phyloP scores from a whole-genome alignment of 1,140 invertebrate species.

The Drosophila sp. region DNA sequence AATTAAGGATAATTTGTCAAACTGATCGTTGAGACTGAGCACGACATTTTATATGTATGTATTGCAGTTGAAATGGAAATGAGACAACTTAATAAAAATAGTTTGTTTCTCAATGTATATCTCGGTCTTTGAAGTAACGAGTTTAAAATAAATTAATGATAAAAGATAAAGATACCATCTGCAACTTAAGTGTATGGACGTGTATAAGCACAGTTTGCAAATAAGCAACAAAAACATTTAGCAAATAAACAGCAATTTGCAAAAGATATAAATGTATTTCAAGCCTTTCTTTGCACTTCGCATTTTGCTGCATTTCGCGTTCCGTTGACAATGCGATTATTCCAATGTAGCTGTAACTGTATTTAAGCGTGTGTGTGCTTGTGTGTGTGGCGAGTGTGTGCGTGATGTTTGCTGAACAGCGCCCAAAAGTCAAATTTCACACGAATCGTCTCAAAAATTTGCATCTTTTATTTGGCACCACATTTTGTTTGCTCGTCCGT shows the following conservation, averaged over 20 bases:
- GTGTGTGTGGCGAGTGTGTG: neutral
- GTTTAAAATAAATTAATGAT: conserved; percentile 1
- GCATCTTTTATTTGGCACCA: conserved; percentile 63
- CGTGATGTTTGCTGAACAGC: conserved; percentile 41
- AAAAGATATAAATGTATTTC: conserved; percentile 20
- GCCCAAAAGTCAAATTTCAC: conserved; percentile 55
- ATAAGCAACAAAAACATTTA: conserved; percentile 15
- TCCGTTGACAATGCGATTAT: conserved; percentile 11
- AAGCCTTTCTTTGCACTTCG: conserved; percentile 71
- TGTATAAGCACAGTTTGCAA: conserved; percentile 15
- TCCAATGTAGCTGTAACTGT: conserved; percentile 14
- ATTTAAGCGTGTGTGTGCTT: conserved; percentile 1
- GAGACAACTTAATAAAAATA: too few relatives aligned
- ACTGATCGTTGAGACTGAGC: too few relatives aligned
- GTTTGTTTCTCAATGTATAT: too few relatives aligned
- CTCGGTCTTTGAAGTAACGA: too few relatives aligned
- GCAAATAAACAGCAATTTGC: conserved; percentile 2
- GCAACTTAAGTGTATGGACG: conserved; percentile 7
- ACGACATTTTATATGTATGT: too few relatives aligned
- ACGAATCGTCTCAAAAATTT: conserved; percentile 61
- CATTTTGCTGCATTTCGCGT: conserved; percentile 52
- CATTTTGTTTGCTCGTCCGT: conserved; percentile 65
- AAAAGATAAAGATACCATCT: too few relatives aligned
- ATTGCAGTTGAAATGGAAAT: too few relatives aligned
- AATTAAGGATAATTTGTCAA: too few relatives aligned